Base-by-base conservation (phyloP, 2,888 invertebrate species). In the Coronaproctus castanopsis region DNA sequence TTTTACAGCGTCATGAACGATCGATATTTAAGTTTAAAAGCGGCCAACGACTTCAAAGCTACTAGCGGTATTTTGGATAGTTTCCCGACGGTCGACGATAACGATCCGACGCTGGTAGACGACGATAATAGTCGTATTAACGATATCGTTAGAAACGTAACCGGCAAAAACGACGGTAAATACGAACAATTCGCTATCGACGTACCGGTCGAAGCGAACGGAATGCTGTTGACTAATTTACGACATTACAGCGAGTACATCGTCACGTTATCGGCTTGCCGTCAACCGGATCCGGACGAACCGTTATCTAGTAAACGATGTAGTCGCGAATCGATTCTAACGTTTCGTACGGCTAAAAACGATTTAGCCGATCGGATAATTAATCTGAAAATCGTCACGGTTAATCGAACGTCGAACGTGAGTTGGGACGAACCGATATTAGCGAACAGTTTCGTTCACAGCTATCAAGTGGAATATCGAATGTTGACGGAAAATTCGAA, bases 361-460 rank as follows among this genome's bases (percentile, higher is more conserved):
- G 60, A 63, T 1, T 63, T 62, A 1, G 76, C 75, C 1, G 78
- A 78, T 65, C 66, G 72, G 52, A 68, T 77, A 2, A 54, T 63
- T 1, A 67, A 67, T 21, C 62, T 70, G 0, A 62, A 58, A 2
- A 66, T 68, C 0, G 59, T 64, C 1, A 64, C 65, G 0, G 67
- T 69, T 50, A 68, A 70, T 57, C 68, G 72, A 1, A 69, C 69
- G 19, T 68, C 70, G 1, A 64, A 67, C n/a, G 63, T 78, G 1
- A 65, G 64, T 2, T 85, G 85, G 83, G 69, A 71, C 1, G 73
- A 77, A 62, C 84, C 85, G 0, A 65, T 66, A n/a, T 63, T 74
- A 22, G 81, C 83, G 0, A 87, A 86, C 68, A 80, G 81, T 0
- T 67, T 79, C 2, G 77, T 83, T 3, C 72, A 83, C 5, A 75